Evolutionary conservation across 1,140 invertebrate genomes (phyloP), one percentile per base, ranked within the genome.

Genomic region (Asobara japonica): DNA sequence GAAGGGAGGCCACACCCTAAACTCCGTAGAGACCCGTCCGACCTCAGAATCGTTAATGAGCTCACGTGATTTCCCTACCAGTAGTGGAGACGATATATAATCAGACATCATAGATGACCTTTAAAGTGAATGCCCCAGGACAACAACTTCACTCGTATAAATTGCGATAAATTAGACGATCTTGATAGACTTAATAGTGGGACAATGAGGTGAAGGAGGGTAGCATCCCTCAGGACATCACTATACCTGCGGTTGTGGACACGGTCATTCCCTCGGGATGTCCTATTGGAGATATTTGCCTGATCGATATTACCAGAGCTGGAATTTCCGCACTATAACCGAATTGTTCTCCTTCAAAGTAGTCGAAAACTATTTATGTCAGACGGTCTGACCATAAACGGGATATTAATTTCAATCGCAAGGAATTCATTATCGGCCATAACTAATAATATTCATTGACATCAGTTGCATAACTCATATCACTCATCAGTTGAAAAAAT

Each of bases 1-100:
- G 18, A 67, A 71, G 41, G 65, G 73, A 60, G 48, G 41, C 38
- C 22, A 62, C 60, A 71, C 38, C 18, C 22, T 27, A 73, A 65
- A 69, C 31, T 74, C 67, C 65, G 33, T 5, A 7, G 62, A 38
- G 45, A 70, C 71, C 77, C 77, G 76, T 31, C 72, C 72, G 75
- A 80, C 80, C 82, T 79, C 77, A 75, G 80, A 82, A 82, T 81
- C 75, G 74, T 77, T 83, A 83, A 84, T 82, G 82, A 83, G 79
- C 72, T 79, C 77, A 78, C 76, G 77, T 80, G 80, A 83, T 83
- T 84, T 83, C 65, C 70, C 56, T 29, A 29, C 48, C 66, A 41
- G 69, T 60, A 64, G 31, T 16, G 68, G 11, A 25, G 38, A 51
- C 41, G 3, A 16, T 7, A 65, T 74, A 75, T 77, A 74, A 74